These are phyloP conservation scores for Sminthopsis crassicaudata DNA, from an alignment of 2,113 vertebrate genomes.

Conservation along the genomic window DNA sequence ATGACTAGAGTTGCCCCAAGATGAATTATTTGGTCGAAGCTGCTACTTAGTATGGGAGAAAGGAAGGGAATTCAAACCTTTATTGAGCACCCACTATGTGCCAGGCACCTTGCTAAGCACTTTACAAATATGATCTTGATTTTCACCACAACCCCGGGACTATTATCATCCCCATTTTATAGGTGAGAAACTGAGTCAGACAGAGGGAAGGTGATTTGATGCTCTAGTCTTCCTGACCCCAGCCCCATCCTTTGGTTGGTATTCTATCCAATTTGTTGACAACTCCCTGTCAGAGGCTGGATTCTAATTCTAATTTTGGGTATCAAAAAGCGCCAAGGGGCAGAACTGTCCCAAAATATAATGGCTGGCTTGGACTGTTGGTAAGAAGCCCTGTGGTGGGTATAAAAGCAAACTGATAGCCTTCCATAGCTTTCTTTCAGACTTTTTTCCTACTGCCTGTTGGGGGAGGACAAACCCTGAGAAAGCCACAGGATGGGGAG, in stretches of 20 bases:
- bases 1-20: too few species aligned
- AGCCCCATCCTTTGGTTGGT: too few species aligned
- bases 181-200: neutral
- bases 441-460: neutral
- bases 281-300: neutral
- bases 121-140: neutral
- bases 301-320: neutral
- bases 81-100: neutral
- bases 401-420: too few species aligned
- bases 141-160: neutral
- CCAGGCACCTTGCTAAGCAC: neutral
- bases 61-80: too few species aligned
- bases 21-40: neutral
- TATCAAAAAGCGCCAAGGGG: neutral
- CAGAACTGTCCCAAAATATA: neutral
- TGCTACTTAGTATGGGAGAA: too few species aligned
- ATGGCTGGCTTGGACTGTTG: neutral
- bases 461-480: neutral
- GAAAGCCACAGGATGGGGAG: neutral
- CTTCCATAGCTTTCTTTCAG: neutral
- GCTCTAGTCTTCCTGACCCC: neutral
- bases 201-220: neutral
- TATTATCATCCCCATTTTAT: neutral
- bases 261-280: neutral
- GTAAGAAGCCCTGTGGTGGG: too few species aligned